Evolutionary conservation across 2,888 invertebrate genomes (phyloP).

Genomic region (Chorisops tibialis): DNA sequence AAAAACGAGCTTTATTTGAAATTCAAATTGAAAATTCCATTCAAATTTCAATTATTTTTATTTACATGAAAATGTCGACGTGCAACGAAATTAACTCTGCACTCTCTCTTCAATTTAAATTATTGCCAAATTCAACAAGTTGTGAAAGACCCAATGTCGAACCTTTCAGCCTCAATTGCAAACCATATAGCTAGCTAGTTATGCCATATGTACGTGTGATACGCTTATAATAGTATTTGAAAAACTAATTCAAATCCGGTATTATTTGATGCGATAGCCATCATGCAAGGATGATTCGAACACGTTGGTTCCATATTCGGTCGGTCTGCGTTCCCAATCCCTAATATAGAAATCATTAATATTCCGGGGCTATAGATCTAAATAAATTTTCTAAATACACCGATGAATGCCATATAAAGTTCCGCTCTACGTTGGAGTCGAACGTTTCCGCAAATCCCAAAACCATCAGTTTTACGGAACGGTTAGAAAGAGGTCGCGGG

Average conservation of each 20-base stretch:
- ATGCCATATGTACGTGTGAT: no score
- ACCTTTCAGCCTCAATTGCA: neutral
- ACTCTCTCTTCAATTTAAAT: conserved; percentile 13
- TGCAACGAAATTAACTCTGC: neutral
- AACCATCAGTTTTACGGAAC: neutral
- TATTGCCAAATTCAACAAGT: conserved; percentile 17
- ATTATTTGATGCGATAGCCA: neutral
- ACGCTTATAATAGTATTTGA: no score
- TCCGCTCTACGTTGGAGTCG: neutral
- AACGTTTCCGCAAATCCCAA: conserved; percentile 1
- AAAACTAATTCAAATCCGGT: conserved; percentile 2
- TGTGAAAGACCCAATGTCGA: neutral
- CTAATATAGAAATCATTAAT: conserved; percentile 15
- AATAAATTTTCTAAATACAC: conserved; percentile 29
- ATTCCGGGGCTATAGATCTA: conserved; percentile 16
- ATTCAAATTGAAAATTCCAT: conserved; percentile 11
- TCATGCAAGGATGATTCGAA: conserved; percentile 1
- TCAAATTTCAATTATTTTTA: conserved; percentile 14
- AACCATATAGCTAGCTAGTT: neutral
- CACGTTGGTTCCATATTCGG: neutral
- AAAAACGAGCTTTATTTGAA: neutral
- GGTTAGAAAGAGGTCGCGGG: neutral
- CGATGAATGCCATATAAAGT: neutral
- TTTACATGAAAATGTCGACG: conserved; percentile 11
- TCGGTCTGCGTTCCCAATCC: neutral